Conservation (phyloP, 2,797 vertebrate genomes). For the Tamandua tetradactyla region DNA sequence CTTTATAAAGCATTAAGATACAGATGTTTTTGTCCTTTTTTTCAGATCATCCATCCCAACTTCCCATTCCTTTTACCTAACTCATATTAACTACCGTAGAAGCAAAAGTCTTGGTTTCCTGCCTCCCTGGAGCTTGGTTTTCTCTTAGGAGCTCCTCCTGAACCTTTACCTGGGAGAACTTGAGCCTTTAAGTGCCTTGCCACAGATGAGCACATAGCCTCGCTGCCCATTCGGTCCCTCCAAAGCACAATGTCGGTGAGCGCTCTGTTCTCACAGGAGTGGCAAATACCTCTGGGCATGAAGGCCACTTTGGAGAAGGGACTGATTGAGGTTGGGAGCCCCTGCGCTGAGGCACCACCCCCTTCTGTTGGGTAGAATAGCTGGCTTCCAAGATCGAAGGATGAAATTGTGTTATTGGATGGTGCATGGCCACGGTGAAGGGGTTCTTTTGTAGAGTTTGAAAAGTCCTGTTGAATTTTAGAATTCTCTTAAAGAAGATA, state of each 20-base stretch:
- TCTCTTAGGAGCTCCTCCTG: background rate
- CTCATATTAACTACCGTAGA: slow-evolving; percentile 12
- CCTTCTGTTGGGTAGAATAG: background rate
- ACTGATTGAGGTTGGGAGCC: background rate
- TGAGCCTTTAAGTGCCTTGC: background rate
- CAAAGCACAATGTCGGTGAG: background rate
- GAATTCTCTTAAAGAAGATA: background rate
- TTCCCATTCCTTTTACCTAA: slow-evolving; percentile 10
- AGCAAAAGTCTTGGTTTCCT: background rate
- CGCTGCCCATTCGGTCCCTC: too few relatives aligned
- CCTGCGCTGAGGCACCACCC: background rate
- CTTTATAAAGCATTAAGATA: background rate
- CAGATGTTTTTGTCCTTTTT: background rate
- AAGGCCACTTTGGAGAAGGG: background rate
- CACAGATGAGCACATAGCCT: background rate
- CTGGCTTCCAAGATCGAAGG: background rate
- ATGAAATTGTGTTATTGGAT: background rate
- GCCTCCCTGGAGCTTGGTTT: background rate
- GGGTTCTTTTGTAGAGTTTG: background rate
- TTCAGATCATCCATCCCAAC: background rate
- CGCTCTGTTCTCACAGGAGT: background rate
- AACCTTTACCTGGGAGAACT: background rate
- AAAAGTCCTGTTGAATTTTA: background rate
- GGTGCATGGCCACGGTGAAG: background rate
- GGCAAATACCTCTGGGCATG: too few relatives aligned